These are phyloP conservation scores for Harmothoe impar DNA, from an alignment of 2,888 invertebrate species.

Conservation along the genomic window DNA sequence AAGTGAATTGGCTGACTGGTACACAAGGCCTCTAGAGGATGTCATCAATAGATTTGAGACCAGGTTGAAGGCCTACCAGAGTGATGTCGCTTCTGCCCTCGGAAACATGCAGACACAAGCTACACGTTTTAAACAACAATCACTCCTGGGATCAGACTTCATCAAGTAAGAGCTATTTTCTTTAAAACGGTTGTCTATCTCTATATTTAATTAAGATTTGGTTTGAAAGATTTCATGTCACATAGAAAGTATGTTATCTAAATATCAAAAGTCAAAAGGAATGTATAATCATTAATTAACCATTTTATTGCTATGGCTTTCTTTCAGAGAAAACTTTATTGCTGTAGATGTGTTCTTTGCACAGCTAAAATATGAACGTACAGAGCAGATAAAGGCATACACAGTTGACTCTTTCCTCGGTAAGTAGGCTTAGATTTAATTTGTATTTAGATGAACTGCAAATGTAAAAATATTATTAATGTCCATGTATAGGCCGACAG, in stretches of 20 bases:
- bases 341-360: constrained; percentile 55
- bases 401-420: neutral
- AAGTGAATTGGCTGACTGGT: constrained; percentile 22
- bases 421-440: neutral
- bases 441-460: neutral
- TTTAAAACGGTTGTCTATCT: too few relatives aligned
- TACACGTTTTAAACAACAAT: neutral
- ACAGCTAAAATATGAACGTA: constrained; percentile 45
- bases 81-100: neutral
- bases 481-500: too few relatives aligned
- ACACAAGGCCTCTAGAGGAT: neutral
- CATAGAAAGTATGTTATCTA: too few relatives aligned
- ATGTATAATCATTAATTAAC: too few relatives aligned
- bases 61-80: neutral
- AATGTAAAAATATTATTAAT: too few relatives aligned
- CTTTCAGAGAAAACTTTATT: constrained; percentile 50
- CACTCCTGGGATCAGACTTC: neutral
- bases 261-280: too few relatives aligned
- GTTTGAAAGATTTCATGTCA: too few relatives aligned
- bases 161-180: constrained; percentile 17
- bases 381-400: constrained; percentile 40
- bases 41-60: constrained; percentile 32
- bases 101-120: constrained; percentile 26
- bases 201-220: too few relatives aligned
- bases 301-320: too few relatives aligned